These are phyloP conservation scores for Xiphophorus couchianus DNA, from an alignment of 2,113 vertebrate genomes.

Conservation along the genomic window DNA sequence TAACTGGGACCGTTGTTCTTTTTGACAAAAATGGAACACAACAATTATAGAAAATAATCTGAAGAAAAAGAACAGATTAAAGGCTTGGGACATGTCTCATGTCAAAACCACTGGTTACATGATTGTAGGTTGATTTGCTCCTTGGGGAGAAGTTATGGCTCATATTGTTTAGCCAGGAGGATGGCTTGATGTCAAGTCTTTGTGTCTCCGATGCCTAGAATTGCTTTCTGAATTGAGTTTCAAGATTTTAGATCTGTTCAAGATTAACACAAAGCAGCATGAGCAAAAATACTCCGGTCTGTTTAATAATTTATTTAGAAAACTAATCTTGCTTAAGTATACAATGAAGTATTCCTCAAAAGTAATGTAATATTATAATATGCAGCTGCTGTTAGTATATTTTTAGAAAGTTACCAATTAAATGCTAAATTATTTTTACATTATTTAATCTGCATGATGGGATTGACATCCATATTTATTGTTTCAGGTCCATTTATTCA, in stretches of 20 bases:
- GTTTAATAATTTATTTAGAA: not conserved
- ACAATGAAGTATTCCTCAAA: too few relatives aligned
- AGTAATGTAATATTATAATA: not conserved
- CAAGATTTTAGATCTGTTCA: not conserved
- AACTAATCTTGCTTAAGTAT: not conserved
- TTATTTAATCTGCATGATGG: not conserved
- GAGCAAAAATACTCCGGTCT: not conserved
- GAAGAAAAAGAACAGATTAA: not conserved
- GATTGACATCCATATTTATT: conserved; percentile 2
- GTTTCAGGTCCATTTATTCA: not conserved
- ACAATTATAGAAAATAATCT: conserved; percentile 23
- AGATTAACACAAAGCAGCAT: not conserved
- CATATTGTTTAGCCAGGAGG: conserved; percentile 6
- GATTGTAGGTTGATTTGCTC: conserved; percentile 16
- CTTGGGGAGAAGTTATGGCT: conserved; percentile 2
- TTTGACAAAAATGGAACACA: conserved; percentile 1
- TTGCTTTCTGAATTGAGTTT: conserved; percentile 9
- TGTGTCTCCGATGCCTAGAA: conserved; percentile 2
- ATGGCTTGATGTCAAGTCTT: conserved; percentile 6
- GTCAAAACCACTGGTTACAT: conserved; percentile 13
- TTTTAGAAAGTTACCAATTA: conserved; percentile 1
- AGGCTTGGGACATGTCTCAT: conserved; percentile 4
- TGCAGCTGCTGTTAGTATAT: not conserved
- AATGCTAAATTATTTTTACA: not conserved
- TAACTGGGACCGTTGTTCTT: conserved; percentile 13